Evolutionary conservation across 2,797 vertebrate species (phyloP).

Genomic region (Sebastes oblongus): DNA sequence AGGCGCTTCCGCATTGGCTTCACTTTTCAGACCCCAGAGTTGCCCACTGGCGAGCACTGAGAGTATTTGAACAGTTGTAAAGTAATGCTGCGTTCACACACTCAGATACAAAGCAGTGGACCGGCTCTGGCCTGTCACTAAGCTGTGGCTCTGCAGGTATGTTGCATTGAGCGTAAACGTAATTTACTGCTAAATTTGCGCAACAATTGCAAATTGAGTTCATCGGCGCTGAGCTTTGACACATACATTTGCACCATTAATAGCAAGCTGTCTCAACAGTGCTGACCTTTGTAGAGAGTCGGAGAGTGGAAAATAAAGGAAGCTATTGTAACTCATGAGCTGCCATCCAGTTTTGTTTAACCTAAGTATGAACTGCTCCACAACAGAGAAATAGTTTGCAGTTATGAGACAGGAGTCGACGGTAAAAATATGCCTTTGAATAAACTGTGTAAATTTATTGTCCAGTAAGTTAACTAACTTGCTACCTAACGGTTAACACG

Average conservation of each 20-base stretch:
- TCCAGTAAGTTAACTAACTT: too few species aligned
- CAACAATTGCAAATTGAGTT: background rate
- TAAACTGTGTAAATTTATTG: background rate
- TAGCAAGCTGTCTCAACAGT: background rate
- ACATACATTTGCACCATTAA: background rate
- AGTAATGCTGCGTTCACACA: background rate
- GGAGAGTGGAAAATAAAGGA: background rate
- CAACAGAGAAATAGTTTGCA: too few species aligned
- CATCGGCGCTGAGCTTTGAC: background rate
- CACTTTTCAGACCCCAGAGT: too few species aligned
- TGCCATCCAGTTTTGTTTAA: background rate
- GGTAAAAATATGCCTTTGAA: background rate
- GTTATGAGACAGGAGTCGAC: background rate
- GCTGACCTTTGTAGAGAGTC: background rate
- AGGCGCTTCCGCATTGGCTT: too few species aligned
- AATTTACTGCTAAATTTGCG: background rate
- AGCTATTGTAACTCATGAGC: background rate
- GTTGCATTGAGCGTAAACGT: background rate
- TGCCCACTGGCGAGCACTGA: too few species aligned
- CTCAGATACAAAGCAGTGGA: background rate
- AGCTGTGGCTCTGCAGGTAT: background rate
- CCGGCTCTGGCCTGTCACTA: accelerated
- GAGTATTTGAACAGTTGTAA: background rate
- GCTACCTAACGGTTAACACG: background rate
- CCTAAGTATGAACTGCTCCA: background rate